A percentile compares a stretch with the other conserved stretches of the same genome.
These are phyloP conservation scores for Pyrochroa serraticornis DNA, from an alignment of 2,888 invertebrate species.

Conservation along the genomic window DNA sequence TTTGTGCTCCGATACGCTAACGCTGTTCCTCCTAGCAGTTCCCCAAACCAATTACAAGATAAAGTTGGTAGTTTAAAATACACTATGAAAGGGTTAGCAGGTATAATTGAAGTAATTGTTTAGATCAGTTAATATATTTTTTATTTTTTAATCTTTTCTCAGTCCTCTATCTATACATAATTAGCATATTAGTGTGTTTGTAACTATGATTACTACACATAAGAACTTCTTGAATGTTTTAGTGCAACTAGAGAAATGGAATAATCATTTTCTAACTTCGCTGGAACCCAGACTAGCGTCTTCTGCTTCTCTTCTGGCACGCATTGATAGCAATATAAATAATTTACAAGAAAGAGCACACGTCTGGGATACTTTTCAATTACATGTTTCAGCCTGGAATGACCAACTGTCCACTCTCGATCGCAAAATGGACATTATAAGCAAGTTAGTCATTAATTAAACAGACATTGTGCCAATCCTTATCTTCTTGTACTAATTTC, in stretches of 20 bases:
- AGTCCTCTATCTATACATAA: no score
- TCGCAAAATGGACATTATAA: conserved; percentile 60
- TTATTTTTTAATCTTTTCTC: background rate
- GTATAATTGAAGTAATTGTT: background rate
- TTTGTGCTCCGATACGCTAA: background rate
- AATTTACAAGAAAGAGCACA: conserved; percentile 60
- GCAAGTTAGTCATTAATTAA: conserved; percentile 52
- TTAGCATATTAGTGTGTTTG: no score
- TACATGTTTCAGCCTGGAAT: conserved; percentile 62
- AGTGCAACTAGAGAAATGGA: conserved; percentile 57
- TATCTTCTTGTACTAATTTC: conserved; percentile 22
- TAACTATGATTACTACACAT: no score
- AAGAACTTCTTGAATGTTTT: no score
- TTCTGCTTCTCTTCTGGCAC: conserved; percentile 52
- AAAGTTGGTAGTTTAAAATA: background rate
- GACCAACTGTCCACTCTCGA: conserved; percentile 61
- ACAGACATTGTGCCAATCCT: no score
- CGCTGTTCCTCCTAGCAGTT: background rate
- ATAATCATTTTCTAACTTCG: conserved; percentile 54
- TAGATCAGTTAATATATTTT: no score
- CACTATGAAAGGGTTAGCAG: conserved; percentile 4
- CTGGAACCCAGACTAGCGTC: conserved; percentile 58
- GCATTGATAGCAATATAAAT: conserved; percentile 59
- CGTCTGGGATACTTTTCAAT: conserved; percentile 62
- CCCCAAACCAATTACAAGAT: background rate